phyloP scores from a whole-genome alignment of 2,113 vertebrate genomes.

The Bostrychus sinensis region DNA sequence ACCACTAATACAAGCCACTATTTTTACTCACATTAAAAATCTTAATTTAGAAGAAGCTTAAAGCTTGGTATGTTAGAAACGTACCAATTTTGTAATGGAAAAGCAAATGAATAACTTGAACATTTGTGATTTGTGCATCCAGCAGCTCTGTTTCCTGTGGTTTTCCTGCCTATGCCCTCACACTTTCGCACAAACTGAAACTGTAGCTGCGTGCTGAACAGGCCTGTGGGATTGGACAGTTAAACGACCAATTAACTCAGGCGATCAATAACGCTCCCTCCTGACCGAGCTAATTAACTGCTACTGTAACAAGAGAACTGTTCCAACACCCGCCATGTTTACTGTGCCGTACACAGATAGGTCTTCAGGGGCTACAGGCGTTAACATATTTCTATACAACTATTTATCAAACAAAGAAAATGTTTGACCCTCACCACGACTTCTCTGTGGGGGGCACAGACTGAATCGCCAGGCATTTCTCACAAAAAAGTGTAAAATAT shows the following conservation, averaged over 20 bases:
- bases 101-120: not conserved
- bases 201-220: slow-evolving; percentile 49
- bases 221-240: slow-evolving; percentile 61
- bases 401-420: not conserved
- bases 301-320: slow-evolving; percentile 51
- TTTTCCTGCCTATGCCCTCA: slow-evolving; percentile 19
- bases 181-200: slow-evolving; percentile 44
- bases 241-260: slow-evolving; percentile 66
- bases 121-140: not conserved
- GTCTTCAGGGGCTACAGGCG: slow-evolving; percentile 1
- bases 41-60: no score
- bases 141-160: slow-evolving; percentile 33
- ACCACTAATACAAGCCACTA: no score
- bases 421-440: not conserved
- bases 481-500: no score
- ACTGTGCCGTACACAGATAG: slow-evolving; percentile 17
- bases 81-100: not conserved
- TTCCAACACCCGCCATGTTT: slow-evolving; percentile 32
- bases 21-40: no score
- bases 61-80: no score
- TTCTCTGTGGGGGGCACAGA: not conserved
- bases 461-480: not conserved
- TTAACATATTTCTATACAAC: not conserved
- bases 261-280: slow-evolving; percentile 62
- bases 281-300: slow-evolving; percentile 65